A percentile compares a stretch with the other conserved stretches of the same genome.
Conservation (phyloP, 2,888 invertebrate species). For the Apocheima hispidaria region DNA sequence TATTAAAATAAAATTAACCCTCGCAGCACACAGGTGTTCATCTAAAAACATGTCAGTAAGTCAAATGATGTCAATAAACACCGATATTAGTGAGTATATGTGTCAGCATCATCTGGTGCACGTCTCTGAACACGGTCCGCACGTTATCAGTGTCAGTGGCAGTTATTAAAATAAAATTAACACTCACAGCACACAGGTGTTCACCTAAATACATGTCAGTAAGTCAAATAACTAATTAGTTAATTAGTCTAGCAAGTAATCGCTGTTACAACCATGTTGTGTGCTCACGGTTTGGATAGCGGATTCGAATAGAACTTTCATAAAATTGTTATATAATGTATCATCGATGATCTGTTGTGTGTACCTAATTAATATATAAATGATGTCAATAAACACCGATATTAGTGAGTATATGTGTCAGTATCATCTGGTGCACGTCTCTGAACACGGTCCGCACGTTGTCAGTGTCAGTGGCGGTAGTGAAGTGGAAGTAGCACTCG, state of each 20-base stretch:
- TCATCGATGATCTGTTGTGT: no score
- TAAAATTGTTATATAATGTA: no score
- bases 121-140: conserved; percentile 90
- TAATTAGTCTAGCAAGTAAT: no score
- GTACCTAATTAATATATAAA: no score
- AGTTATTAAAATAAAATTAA: conserved; percentile 90
- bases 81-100: conserved; percentile 78
- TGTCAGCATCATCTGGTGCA: conserved; percentile 88
- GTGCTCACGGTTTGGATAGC: no score
- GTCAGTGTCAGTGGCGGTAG: conserved; percentile 91
- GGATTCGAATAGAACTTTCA: no score
- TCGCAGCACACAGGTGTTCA: no score
- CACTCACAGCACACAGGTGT: conserved; percentile 86
- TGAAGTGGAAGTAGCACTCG: conserved; percentile 91
- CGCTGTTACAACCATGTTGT: no score
- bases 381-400: conserved; percentile 71
- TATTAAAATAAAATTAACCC: conserved; percentile 81
- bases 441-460: conserved; percentile 90
- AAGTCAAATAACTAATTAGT: no score
- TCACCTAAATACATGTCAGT: no score
- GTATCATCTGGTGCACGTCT: conserved; percentile 90
- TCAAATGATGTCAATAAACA: conserved; percentile 58
- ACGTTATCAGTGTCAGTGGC: conserved; percentile 92
- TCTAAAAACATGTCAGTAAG: no score
- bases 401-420: conserved; percentile 78